phyloP scores from a whole-genome alignment of 2,113 vertebrate genomes.

The Cygnus atratus region DNA sequence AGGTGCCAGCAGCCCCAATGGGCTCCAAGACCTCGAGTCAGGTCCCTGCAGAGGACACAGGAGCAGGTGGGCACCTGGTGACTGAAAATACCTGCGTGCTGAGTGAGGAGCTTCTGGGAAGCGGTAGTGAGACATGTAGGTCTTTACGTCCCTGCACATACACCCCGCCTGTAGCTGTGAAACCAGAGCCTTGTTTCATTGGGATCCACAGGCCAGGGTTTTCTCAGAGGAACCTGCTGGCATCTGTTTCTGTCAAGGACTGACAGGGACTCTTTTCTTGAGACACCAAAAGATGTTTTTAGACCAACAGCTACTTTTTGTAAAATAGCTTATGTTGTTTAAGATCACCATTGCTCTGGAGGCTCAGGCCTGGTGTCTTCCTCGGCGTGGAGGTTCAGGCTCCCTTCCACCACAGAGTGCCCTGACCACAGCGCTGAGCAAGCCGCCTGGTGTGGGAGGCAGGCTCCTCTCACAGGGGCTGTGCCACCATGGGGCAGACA shows the following conservation, averaged over 20 bases:
- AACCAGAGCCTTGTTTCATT: neutral
- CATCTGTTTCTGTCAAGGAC: neutral
- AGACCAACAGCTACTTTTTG: neutral
- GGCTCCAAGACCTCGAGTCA: neutral
- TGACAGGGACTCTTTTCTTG: neutral
- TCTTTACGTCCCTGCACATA: neutral
- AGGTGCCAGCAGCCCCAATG: neutral
- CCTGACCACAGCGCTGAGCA: neutral
- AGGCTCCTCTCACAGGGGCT: neutral
- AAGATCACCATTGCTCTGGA: neutral
- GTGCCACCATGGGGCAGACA: neutral
- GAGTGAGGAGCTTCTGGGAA: neutral
- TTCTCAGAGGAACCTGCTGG: neutral
- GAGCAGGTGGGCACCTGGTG: neutral
- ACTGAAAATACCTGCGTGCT: accelerated
- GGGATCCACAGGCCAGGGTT: neutral
- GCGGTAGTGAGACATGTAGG: neutral
- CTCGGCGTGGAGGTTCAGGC: neutral
- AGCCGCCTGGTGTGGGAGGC: neutral
- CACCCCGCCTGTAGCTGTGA: neutral
- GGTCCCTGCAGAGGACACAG: neutral
- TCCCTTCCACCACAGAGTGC: neutral
- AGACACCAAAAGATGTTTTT: neutral
- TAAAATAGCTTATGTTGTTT: neutral
- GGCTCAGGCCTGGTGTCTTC: neutral